phyloP scores from a whole-genome alignment of 2,797 vertebrate species.

The Anableps anableps region DNA sequence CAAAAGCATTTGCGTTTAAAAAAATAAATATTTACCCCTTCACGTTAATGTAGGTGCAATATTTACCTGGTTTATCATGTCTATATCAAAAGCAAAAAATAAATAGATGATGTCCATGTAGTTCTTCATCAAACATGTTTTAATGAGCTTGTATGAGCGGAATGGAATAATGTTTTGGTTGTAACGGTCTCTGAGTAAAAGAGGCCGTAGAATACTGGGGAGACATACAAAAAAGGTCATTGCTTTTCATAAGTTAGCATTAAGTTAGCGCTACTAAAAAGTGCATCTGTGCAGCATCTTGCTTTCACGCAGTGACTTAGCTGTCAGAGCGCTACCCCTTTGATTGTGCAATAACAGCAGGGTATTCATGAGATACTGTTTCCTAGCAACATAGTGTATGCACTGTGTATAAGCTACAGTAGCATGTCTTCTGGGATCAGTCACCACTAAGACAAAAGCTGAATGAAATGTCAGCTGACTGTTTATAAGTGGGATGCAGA shows the following conservation, averaged over 20 bases:
- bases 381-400: slow-evolving; percentile 77
- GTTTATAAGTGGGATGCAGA: slow-evolving; percentile 15
- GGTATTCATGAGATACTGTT: slow-evolving; percentile 72
- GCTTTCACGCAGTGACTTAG: slow-evolving; percentile 41
- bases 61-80: neutral
- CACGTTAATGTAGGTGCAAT: neutral
- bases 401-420: slow-evolving; percentile 48
- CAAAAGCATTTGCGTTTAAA: neutral
- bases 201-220: neutral
- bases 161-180: neutral
- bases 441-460: slow-evolving; percentile 48
- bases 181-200: neutral
- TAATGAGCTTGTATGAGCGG: neutral
- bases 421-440: slow-evolving; percentile 43
- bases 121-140: neutral
- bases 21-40: neutral
- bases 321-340: slow-evolving; percentile 51
- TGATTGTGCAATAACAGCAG: slow-evolving; percentile 62
- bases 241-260: neutral
- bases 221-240: neutral
- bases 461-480: slow-evolving; percentile 39
- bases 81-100: neutral
- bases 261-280: neutral
- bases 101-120: neutral
- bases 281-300: slow-evolving; percentile 10